Evolutionary conservation across 1,140 invertebrate species (phyloP), one percentile per base, ranked within the genome.

Genomic region (Daktulosphaira vitifoliae): DNA sequence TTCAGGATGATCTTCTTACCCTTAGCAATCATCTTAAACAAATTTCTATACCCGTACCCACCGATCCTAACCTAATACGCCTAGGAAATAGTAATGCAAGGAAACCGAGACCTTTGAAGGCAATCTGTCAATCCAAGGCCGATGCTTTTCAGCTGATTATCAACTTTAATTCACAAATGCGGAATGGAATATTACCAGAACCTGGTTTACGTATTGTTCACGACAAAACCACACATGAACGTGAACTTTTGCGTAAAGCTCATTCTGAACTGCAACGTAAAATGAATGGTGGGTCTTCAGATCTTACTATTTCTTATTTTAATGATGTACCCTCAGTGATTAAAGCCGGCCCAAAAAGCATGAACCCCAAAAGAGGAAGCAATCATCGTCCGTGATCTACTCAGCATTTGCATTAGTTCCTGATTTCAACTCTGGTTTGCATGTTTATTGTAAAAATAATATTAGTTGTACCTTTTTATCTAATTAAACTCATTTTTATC

Each of bases 361-460:
- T 48, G 46, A 48, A 48, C 46, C 46, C 46, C 46, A 48, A 22
- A 23, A 13, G 46, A 48, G 46, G 46, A 48, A 48, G 46, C 46
- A 49, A 49, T 25, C 22, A 49, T 11, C 46, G 11, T 3, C 46
- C 22, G 22, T 22, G 9, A 20, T 46, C 42, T 8, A 20, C 42
- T 46, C 46, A 49, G 22, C 22, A 25, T 25, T 49, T 25, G 46
- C 22, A 49, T 25, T 49, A 49, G 46, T 25, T 49, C 46, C 3
- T 23, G 46, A 46, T n/a, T 46, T 46, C 1, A 46, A 46, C 42
- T 46, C 42, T n/a, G n/a, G n/a, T n/a, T n/a, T n/a, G n/a, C n/a
- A n/a, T n/a, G n/a, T n/a, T n/a, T n/a, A n/a, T n/a, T 46, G 42
- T 46, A 20, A 46, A 9, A 2, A 2, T 22, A 46, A n/a, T n/a